phyloP scores from a whole-genome alignment of 2,888 invertebrate species.

The Poecilobothrus nobilitatus region DNA sequence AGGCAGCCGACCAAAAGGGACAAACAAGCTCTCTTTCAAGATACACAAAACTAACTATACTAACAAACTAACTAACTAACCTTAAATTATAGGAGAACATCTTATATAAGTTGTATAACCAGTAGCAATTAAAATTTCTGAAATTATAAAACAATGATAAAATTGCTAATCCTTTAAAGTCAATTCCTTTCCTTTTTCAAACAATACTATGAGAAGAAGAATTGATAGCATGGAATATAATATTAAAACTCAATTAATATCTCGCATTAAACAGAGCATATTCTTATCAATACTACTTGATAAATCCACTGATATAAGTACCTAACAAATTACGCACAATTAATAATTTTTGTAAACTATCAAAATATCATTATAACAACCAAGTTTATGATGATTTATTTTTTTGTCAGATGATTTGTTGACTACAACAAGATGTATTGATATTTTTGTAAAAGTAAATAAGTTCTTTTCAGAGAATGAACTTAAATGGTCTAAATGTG shows the following conservation, averaged over 20 bases:
- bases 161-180: background rate
- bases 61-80: background rate
- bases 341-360: constrained; percentile 12
- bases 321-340: constrained; percentile 7
- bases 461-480: constrained; percentile 9
- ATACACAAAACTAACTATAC: too few relatives aligned
- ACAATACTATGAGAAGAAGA: too few relatives aligned
- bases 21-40: background rate
- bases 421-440: constrained; percentile 10
- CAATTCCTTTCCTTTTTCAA: too few relatives aligned
- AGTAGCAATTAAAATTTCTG: constrained; percentile 6
- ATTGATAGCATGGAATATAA: too few relatives aligned
- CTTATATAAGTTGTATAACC: constrained; percentile 9
- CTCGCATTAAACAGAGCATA: too few relatives aligned
- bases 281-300: background rate
- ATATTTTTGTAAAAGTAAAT: constrained; percentile 6
- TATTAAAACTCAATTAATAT: too few relatives aligned
- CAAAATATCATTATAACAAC: constrained; percentile 9
- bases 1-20: constrained; percentile 4
- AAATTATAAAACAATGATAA: background rate
- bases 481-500: constrained; percentile 16
- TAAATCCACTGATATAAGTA: constrained; percentile 10
- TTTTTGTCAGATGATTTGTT: constrained; percentile 8
- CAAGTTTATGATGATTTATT: constrained; percentile 7
- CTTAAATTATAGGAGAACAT: constrained; percentile 2